These are phyloP conservation scores for Cottoperca gobio DNA, from an alignment of 2,797 vertebrate species.

Conservation along the genomic window DNA sequence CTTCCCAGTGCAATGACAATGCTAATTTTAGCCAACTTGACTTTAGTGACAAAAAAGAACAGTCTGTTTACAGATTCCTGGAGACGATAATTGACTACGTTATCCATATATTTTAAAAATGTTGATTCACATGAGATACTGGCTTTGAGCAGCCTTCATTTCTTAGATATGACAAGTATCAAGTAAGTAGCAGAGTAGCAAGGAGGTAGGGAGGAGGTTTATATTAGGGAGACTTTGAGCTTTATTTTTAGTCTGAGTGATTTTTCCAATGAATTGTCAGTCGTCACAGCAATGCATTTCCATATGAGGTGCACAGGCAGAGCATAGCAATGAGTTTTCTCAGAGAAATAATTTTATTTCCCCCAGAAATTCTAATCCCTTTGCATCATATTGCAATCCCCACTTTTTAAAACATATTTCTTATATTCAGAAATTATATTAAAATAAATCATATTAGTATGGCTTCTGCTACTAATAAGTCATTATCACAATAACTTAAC, in stretches of 20 bases:
- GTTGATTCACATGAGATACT: constrained; percentile 6
- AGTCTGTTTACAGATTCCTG: constrained; percentile 18
- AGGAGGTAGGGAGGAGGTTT: constrained; percentile 7
- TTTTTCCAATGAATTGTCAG: constrained; percentile 47
- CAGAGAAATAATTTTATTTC: constrained; percentile 5
- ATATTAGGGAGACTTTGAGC: constrained; percentile 26
- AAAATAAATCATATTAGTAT: neutral
- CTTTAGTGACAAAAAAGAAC: constrained; percentile 12
- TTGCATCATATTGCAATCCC: neutral
- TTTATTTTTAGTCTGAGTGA: constrained; percentile 48
- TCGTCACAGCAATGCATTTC: constrained; percentile 17
- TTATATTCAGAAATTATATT: neutral
- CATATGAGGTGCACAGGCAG: constrained; percentile 7
- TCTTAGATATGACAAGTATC: neutral
- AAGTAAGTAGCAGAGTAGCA: constrained; percentile 22
- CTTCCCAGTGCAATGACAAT: constrained; percentile 13
- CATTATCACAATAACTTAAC: neutral
- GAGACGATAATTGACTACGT: neutral
- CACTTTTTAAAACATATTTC: too few relatives aligned
- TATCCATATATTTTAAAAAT: constrained; percentile 25
- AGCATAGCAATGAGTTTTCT: constrained; percentile 19
- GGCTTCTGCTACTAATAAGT: neutral
- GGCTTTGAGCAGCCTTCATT: neutral
- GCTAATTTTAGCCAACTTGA: constrained; percentile 3
- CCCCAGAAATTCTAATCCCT: neutral